Evolutionary conservation across 2,888 invertebrate species (phyloP), one percentile per base, ranked within the genome.

Genomic region (Orthonychiurus folsomi): DNA sequence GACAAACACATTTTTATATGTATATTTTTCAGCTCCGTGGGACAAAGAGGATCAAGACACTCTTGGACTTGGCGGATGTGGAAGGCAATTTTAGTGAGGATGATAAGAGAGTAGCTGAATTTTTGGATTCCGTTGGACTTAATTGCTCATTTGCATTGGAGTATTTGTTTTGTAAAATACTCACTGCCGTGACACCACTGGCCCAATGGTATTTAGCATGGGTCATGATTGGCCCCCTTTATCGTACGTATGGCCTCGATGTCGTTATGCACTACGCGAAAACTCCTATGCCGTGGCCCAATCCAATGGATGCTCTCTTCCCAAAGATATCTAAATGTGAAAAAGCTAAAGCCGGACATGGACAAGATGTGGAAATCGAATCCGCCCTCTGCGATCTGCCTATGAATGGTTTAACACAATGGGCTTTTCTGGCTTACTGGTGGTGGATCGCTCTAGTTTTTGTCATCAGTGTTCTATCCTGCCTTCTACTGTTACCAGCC

Each of bases 281-380:
- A 50, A 26, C 25, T 23, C 50, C 48, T 1, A 20, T 21, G 0
- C 56, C 61, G 25, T 64, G 64, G 64, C 64, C 64, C 0, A 64
- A 64, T 52, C 64, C 64, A n/a, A 64, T 64, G 64, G 64, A 64
- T 24, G 57, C 61, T 25, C 52, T 64, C 2, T 64, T 64, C 25
- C 64, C 64, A 0, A 64, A 64, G 50, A 64, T 64, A 58, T 61
- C 64, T n/a, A 64, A 64, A 50, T 64, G 64, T 20, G 64, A 64
- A 50, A 58, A 58, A 61, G 52, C 56, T 18, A 20, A 53, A 1
- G 61, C 61, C 56, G 64, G 64, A 28, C 57, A 54, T 28, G 60
- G 25, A 15, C 25, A 26, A 55, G 55, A 55, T 55, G 15, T 55
- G 3, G 55, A 55, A 24, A 26, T 55, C 3, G 15, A 53, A 9